A percentile compares a stretch with the other conserved stretches of the same genome.
These are phyloP conservation scores for Drosophila falleni DNA, from an alignment of 2,888 invertebrate species.

Conservation along the genomic window DNA sequence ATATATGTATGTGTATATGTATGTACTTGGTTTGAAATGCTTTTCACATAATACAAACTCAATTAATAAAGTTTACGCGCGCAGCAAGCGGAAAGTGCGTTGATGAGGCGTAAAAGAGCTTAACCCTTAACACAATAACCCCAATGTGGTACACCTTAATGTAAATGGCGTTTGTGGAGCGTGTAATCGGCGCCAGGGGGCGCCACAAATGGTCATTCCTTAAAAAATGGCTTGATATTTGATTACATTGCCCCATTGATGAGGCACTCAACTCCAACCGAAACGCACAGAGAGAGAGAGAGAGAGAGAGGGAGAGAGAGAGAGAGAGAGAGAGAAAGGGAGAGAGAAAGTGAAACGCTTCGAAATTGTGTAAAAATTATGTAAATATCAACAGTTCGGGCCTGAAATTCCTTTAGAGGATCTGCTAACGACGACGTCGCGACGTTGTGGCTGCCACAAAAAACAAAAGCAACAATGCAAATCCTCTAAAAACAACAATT, in stretches of 20 bases:
- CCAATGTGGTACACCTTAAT: constrained; percentile 27
- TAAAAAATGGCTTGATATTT: constrained; percentile 42
- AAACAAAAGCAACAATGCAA: constrained; percentile 61
- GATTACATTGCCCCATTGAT: constrained; percentile 52
- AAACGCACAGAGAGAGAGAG: background rate
- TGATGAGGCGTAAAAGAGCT: constrained; percentile 72
- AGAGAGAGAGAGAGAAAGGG: background rate
- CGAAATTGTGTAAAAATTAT: constrained; percentile 53
- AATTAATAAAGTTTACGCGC: constrained; percentile 74
- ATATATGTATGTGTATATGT: background rate
- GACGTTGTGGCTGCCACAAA: constrained; percentile 26
- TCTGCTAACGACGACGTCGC: constrained; percentile 51
- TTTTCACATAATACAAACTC: constrained; percentile 67
- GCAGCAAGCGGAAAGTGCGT: constrained; percentile 67
- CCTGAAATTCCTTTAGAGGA: constrained; percentile 37
- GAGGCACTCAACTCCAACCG: constrained; percentile 32
- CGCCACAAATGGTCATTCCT: constrained; percentile 47
- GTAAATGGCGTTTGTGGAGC: constrained; percentile 35
- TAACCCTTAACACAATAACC: constrained; percentile 50
- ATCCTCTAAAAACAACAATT: constrained; percentile 63
- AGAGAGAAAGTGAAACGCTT: constrained; percentile 3
- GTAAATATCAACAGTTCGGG: constrained; percentile 50
- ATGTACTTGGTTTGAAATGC: constrained; percentile 4
- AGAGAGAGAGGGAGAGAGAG: background rate
- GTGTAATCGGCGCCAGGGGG: constrained; percentile 42